Base-by-base conservation (phyloP, 2,113 vertebrate genomes). In the Pheucticus melanocephalus region DNA sequence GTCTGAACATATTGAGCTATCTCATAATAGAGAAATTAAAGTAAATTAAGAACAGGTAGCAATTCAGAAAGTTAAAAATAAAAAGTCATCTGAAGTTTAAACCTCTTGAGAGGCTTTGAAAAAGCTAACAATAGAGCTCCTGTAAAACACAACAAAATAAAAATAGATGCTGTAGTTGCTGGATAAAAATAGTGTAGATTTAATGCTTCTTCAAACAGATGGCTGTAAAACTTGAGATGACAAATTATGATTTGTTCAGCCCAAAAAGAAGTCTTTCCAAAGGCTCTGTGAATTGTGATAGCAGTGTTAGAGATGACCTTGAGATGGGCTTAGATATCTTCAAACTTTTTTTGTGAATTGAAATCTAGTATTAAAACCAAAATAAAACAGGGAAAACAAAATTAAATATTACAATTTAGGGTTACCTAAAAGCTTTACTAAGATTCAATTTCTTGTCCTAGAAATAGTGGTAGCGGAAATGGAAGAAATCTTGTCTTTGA, bases 191-290 rank as follows among this genome's bases (percentile, higher is more conserved):
- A 95, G 75, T 73, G 35, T 79, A 48, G 61, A 71, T 82, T 91
- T 95, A 96, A 87, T 90, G 82, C 63, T 87, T 95, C 81, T 92
- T 91, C 89, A 95, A 87, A 94, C 89, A 95, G 93, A 94, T 96
- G 89, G 73, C 63, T 95, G n/a, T 90, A 72, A 81, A 94, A 53
- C 54, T 94, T 85, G 57, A 91, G 66, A 94, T 80, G 66, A 79
- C 28, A 92, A 94, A 87, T 94, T 95, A 82, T 40, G 56, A 57
- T 84, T 94, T 87, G 65, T 85, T 89, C 84, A 95, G 70, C 57
- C 69, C 66, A 4, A 33, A 94, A 92, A 76, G 31, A 75, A 91
- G 10, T 30, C 22, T 84, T 93, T 87, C 69, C 28, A 92, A 86
- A 86, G 22, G 30, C 77, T 82, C 23, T 84, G 33, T 91, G 70